Evolutionary conservation across 1,140 invertebrate genomes (phyloP).

Genomic region (Euura saliciscinereae): DNA sequence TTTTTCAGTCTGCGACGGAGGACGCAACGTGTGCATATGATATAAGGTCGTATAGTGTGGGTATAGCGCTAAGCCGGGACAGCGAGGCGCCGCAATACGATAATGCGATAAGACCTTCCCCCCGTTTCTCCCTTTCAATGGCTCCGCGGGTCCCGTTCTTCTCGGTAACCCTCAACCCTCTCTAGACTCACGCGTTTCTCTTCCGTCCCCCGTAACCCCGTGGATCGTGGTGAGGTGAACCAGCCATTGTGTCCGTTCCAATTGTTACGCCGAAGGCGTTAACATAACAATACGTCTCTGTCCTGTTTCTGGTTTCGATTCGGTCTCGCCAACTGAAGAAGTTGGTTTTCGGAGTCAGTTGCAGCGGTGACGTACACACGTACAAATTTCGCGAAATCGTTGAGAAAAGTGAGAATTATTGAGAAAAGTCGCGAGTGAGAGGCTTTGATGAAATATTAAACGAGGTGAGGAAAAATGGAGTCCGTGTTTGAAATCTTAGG

Average conservation of each 20-base stretch:
- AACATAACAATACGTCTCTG: conserved; percentile 52
- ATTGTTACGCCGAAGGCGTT: conserved; percentile 55
- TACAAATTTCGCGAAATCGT: too few relatives aligned
- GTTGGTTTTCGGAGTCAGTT: neutral
- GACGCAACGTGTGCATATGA: too few relatives aligned
- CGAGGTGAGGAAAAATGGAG: neutral
- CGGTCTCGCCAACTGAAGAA: conserved; percentile 26
- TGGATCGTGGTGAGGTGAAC: conserved; percentile 33
- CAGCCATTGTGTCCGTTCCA: conserved; percentile 49
- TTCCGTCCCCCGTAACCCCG: conserved; percentile 18
- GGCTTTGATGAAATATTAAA: neutral
- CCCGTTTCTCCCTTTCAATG: neutral
- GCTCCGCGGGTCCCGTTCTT: conserved; percentile 19
- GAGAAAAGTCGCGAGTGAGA: conserved; percentile 38
- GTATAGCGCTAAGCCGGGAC: conserved; percentile 19
- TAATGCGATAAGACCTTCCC: conserved; percentile 51
- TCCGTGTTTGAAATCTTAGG: neutral
- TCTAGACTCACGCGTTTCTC: conserved; percentile 7
- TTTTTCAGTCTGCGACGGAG: too few relatives aligned
- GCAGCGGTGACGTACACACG: neutral
- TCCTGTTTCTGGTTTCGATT: conserved; percentile 6
- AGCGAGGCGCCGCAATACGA: conserved; percentile 51
- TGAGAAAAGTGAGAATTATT: neutral
- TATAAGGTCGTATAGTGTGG: too few relatives aligned
- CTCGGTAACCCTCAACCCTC: conserved; percentile 10